Evolutionary conservation across 1,140 invertebrate species (phyloP).

Genomic region (Sesamia nonagrioides): DNA sequence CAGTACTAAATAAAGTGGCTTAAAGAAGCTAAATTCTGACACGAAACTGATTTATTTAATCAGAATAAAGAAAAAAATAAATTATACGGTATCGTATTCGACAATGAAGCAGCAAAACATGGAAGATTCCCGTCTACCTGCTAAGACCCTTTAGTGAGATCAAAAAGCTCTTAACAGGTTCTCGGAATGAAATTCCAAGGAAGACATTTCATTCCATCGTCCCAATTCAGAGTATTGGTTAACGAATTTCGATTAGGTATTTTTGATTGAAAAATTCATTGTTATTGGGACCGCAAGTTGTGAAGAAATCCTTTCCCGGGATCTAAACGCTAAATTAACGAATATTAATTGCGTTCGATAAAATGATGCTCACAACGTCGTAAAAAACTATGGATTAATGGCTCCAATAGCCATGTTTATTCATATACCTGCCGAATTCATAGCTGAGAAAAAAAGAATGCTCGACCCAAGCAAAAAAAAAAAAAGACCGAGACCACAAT

Average conservation of each 20-base stretch:
- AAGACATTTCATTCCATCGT: slow-evolving; percentile 19
- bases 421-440: slow-evolving; percentile 61
- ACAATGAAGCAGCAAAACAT: slow-evolving; percentile 68
- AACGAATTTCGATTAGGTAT: slow-evolving; percentile 24
- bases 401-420: slow-evolving; percentile 59
- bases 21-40: slow-evolving; percentile 49
- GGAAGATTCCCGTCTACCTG: slow-evolving; percentile 65
- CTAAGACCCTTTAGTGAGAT: slow-evolving; percentile 31
- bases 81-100: slow-evolving; percentile 64
- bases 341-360: background rate
- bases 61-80: slow-evolving; percentile 68
- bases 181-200: slow-evolving; percentile 59
- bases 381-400: slow-evolving; percentile 23
- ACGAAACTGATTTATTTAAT: slow-evolving; percentile 62
- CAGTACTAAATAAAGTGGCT: slow-evolving; percentile 56
- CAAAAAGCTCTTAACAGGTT: slow-evolving; percentile 62
- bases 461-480: slow-evolving; percentile 66
- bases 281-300: background rate
- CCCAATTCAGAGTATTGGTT: slow-evolving; percentile 38
- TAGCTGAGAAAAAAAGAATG: slow-evolving; percentile 51
- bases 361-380: slow-evolving; percentile 17
- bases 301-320: background rate
- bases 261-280: slow-evolving; percentile 32
- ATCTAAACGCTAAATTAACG: slow-evolving; percentile 1
- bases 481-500: slow-evolving; percentile 69